Evolutionary conservation across 1,140 invertebrate species (phyloP).

Genomic region (Zaprionus inermis): DNA sequence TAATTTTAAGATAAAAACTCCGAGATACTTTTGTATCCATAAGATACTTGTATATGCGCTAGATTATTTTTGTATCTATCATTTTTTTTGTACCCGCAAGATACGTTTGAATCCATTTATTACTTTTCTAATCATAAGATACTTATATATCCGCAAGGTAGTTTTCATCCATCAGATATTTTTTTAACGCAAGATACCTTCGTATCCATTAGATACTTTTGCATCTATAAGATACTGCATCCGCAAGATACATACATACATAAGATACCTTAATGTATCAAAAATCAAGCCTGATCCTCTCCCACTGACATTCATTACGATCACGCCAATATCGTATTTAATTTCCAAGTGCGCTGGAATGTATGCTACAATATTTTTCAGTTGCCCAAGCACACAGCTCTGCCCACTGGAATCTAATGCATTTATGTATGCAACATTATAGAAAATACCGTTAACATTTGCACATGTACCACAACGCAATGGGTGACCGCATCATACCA

Average conservation of each 20-base stretch:
- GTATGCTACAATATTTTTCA: background rate
- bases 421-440: background rate
- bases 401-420: background rate
- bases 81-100: too few relatives aligned
- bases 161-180: background rate
- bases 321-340: background rate
- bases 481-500: constrained; percentile 5
- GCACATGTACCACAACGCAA: background rate
- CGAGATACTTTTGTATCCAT: too few relatives aligned
- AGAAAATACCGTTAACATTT: background rate
- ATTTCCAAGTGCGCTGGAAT: background rate
- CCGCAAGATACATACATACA: background rate
- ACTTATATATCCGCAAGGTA: background rate
- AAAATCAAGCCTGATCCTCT: background rate
- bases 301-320: too few relatives aligned
- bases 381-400: background rate
- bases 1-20: too few relatives aligned
- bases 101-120: too few relatives aligned
- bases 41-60: too few relatives aligned
- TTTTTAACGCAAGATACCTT: background rate
- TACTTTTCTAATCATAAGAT: too few relatives aligned
- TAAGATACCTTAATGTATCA: background rate
- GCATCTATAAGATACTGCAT: background rate
- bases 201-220: background rate
- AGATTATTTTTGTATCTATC: too few relatives aligned